Percentiles rank a stretch among this genome's conserved stretches.
These are phyloP conservation scores for Drosophila kepulauana DNA, from an alignment of 1,140 invertebrate species.

Conservation along the genomic window DNA sequence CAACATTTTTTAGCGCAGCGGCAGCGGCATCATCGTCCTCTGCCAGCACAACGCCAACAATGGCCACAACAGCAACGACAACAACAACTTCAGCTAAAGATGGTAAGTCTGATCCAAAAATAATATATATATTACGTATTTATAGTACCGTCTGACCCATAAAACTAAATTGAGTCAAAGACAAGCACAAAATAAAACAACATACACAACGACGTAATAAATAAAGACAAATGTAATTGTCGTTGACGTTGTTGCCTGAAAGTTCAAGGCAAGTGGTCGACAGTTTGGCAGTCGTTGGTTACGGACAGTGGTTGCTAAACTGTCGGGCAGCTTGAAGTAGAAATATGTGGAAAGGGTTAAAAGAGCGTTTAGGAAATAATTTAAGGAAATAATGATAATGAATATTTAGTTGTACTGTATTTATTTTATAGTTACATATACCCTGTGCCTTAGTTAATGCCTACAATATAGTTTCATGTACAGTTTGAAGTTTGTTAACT, in stretches of 20 bases:
- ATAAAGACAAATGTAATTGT: constrained; percentile 26
- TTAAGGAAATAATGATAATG: too few relatives aligned
- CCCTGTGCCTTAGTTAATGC: too few relatives aligned
- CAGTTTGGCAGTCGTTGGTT: not conserved
- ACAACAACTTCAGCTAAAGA: constrained; percentile 74
- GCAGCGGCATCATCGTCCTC: constrained; percentile 58
- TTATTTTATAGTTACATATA: too few relatives aligned
- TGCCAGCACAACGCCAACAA: constrained; percentile 70
- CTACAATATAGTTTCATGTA: not conserved
- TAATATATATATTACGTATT: constrained; percentile 9
- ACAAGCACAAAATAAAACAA: constrained; percentile 1
- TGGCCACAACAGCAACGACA: constrained; percentile 59
- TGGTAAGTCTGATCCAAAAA: constrained; percentile 55
- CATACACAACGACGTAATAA: not conserved
- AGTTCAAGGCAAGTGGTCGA: constrained; percentile 10
- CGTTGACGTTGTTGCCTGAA: constrained; percentile 4
- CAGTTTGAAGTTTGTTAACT: not conserved
- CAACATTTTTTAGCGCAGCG: constrained; percentile 69
- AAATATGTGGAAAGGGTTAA: not conserved
- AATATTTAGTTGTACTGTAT: too few relatives aligned
- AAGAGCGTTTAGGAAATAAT: too few relatives aligned
- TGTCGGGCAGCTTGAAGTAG: not conserved
- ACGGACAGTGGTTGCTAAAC: not conserved
- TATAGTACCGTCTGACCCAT: constrained; percentile 25
- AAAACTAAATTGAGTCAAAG: constrained; percentile 21